Conservation (phyloP, 2,113 vertebrate genomes). For the Paralichthys olivaceus region DNA sequence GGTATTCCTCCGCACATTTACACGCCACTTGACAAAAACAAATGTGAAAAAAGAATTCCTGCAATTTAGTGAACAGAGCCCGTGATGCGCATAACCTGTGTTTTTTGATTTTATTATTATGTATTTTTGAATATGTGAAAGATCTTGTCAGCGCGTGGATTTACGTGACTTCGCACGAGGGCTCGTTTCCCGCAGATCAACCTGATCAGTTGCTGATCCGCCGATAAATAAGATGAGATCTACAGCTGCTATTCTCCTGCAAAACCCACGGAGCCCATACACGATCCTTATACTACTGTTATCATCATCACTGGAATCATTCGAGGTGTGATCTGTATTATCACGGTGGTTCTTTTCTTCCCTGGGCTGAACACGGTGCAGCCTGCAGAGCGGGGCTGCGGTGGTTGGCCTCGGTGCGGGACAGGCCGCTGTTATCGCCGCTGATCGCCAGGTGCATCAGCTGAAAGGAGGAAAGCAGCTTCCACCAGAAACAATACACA, state of each 20-base stretch:
- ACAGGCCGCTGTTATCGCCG: constrained; percentile 72
- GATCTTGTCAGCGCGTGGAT: background rate
- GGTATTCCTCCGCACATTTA: background rate
- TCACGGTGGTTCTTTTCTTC: background rate
- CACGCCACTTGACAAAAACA: background rate
- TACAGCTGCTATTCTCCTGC: background rate
- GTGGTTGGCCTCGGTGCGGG: background rate
- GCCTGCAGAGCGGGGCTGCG: background rate
- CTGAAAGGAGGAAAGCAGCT: constrained; percentile 74
- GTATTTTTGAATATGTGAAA: background rate
- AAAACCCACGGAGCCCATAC: background rate
- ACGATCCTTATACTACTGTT: background rate
- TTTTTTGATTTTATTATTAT: background rate
- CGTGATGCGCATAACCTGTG: accelerated
- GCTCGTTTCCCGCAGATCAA: background rate
- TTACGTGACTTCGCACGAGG: background rate
- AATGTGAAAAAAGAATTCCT: background rate
- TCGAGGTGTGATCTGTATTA: background rate
- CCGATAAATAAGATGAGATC: background rate
- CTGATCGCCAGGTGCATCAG: constrained; percentile 85
- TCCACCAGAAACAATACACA: constrained; percentile 69
- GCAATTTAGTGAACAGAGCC: background rate
- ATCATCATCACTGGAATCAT: background rate
- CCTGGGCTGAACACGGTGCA: background rate
- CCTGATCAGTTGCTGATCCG: background rate